phyloP scores from a whole-genome alignment of 2,113 vertebrate species.

The Xyrauchen texanus region DNA sequence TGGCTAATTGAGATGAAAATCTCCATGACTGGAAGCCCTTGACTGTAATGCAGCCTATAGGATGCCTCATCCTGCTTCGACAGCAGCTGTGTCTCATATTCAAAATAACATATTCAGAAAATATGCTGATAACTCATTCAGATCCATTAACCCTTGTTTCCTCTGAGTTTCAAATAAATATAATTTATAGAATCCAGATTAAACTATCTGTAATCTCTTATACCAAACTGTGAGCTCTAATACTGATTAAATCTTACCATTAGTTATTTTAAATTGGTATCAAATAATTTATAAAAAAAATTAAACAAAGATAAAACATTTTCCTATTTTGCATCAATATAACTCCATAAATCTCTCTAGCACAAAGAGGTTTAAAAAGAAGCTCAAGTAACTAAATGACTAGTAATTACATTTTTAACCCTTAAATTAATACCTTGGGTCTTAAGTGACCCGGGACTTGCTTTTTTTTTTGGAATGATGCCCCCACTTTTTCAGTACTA shows the following conservation, averaged over 20 bases:
- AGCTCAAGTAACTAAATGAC: too few relatives aligned
- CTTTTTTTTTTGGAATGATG: too few relatives aligned
- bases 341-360: too few relatives aligned
- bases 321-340: too few relatives aligned
- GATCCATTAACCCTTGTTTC: background rate
- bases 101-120: conserved; percentile 9
- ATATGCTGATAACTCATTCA: conserved; percentile 5
- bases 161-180: background rate
- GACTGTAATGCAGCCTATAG: conserved; percentile 47
- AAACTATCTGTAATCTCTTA: background rate
- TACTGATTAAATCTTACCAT: background rate
- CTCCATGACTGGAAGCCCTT: conserved; percentile 45
- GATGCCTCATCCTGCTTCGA: conserved; percentile 54
- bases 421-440: background rate
- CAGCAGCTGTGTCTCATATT: conserved; percentile 58
- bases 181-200: background rate
- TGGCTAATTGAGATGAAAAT: conserved; percentile 50
- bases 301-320: too few relatives aligned
- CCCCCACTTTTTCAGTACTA: too few relatives aligned
- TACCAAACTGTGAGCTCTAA: background rate
- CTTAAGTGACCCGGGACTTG: too few relatives aligned
- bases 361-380: too few relatives aligned
- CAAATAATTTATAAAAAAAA: too few relatives aligned
- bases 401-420: background rate
- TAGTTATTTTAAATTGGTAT: background rate